Evolutionary conservation across 2,113 vertebrate species (phyloP).

Genomic region (Oncorhynchus mykiss): DNA sequence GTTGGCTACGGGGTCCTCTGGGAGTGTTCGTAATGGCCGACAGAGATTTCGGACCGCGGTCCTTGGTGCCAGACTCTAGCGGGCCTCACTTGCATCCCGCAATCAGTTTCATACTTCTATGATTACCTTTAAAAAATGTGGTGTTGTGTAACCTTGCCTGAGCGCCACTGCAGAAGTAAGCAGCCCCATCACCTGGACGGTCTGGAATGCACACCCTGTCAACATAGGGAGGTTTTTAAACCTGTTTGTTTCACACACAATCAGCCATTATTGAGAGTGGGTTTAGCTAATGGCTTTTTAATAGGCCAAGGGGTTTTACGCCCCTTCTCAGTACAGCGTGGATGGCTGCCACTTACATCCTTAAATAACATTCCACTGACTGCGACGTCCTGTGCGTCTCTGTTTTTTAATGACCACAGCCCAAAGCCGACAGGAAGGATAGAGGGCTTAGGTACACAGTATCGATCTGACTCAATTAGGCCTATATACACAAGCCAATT

Average conservation of each 20-base stretch:
- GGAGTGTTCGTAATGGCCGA: not conserved
- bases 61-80: not conserved
- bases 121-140: not conserved
- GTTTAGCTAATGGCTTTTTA: conserved; percentile 91
- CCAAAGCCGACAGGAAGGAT: conserved; percentile 42
- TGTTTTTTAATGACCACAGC: conserved; percentile 69
- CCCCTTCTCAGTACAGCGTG: conserved; percentile 77
- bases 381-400: conserved; percentile 68
- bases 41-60: not conserved
- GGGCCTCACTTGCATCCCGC: not conserved
- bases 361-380: conserved; percentile 79
- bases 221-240: conserved; percentile 69
- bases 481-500: conserved; percentile 23
- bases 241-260: conserved; percentile 80
- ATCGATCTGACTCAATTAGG: conserved; percentile 62
- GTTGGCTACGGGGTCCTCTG: not conserved
- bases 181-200: conserved; percentile 58
- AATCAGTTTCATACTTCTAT: not conserved
- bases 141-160: not conserved
- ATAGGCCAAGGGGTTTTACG: conserved; percentile 67
- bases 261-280: conserved; percentile 84
- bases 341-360: conserved; percentile 68
- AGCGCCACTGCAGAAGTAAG: conserved; percentile 15
- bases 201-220: conserved; percentile 67
- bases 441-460: conserved; percentile 73